Base-by-base conservation (phyloP, 2,888 invertebrate species). In the Epiperipatus broadwayi region DNA sequence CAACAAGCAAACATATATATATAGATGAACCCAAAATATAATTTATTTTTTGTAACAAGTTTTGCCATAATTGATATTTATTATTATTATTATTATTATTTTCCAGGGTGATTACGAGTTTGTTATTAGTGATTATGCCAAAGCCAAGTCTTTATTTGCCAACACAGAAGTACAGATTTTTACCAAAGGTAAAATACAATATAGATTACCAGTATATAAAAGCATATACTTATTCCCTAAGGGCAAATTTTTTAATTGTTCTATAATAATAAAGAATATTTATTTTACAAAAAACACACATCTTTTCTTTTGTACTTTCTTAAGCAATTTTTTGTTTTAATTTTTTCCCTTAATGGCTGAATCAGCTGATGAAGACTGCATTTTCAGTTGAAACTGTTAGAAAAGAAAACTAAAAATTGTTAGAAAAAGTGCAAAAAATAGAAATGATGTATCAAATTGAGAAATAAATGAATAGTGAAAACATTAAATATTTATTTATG, bases 101-200 rank as follows among this genome's bases (percentile, higher is more conserved):
- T 49, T 48, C 15, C 41, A 62, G 52, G 87, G 85, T 36, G 93
- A 97, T 55, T 97, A 87, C 56, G 91, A 95, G 57, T 71, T 89
- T 36, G 87, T 97, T 16, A 85, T 97, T 42, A 97, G 91, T 55
- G 97, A 97, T 59, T 97, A 93, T 57, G 78, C 84, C 1, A 69
- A 95, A 49, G 95, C 89, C 3, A 89, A 85, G 58, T 85, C 91
- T 54, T 66, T 95, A 19, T 95, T 93, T 65, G 80, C 83, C 41
- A 85, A 83, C 59, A 85, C 84, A 21, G 85, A 91, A 58, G 75
- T 91, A 12, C 72, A 50, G 35, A 50, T 57, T 1, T 60, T 61
- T 38, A 54, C 52, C 41, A 57, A 55, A 54, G 57, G 57, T 58
- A 44, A 45, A 33, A 47, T 10, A 50, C 53, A 34, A 49, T 53